phyloP scores from a whole-genome alignment of 92 coral and sea anemone species.

The Siderastrea siderea region DNA sequence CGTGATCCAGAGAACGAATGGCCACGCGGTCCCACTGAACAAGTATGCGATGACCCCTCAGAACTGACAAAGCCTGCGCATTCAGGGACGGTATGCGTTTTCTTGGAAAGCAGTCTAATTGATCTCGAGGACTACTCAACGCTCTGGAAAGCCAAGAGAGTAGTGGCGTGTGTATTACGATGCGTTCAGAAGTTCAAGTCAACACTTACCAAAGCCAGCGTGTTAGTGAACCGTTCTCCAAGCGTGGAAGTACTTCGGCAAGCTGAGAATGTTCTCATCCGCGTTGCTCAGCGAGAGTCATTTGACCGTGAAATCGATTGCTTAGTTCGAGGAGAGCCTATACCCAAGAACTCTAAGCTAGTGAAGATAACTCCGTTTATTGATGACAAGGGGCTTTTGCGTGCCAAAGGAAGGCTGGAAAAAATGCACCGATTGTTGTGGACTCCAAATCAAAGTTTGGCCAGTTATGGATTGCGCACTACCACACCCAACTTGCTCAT shows the following conservation, averaged over 20 bases:
- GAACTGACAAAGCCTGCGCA: not conserved
- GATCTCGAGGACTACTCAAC: not conserved
- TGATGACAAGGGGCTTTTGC: slow-evolving; percentile 47
- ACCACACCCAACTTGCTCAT: slow-evolving; percentile 44
- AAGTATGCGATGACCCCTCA: not conserved
- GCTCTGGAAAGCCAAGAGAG: not conserved
- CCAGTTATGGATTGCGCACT: slow-evolving; percentile 13
- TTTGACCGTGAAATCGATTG: slow-evolving; percentile 15
- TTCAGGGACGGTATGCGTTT: not conserved
- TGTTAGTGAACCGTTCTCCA: not conserved
- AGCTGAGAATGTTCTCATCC: slow-evolving; percentile 38
- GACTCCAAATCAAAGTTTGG: slow-evolving; percentile 46
- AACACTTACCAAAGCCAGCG: not conserved
- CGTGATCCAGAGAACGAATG: not conserved
- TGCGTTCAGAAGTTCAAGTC: not conserved
- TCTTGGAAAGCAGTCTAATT: not conserved
- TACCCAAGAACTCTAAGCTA: slow-evolving; percentile 37
- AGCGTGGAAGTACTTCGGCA: slow-evolving; percentile 11
- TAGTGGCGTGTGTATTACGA: not conserved
- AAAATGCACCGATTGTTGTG: slow-evolving; percentile 20
- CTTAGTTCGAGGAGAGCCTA: slow-evolving; percentile 15
- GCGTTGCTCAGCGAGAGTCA: slow-evolving; percentile 19
- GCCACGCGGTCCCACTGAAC: not conserved
- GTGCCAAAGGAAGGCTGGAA: slow-evolving; percentile 59
- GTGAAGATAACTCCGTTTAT: slow-evolving; percentile 43